phyloP scores from a whole-genome alignment of 2,113 vertebrate species.

The Pleuronectes platessa region DNA sequence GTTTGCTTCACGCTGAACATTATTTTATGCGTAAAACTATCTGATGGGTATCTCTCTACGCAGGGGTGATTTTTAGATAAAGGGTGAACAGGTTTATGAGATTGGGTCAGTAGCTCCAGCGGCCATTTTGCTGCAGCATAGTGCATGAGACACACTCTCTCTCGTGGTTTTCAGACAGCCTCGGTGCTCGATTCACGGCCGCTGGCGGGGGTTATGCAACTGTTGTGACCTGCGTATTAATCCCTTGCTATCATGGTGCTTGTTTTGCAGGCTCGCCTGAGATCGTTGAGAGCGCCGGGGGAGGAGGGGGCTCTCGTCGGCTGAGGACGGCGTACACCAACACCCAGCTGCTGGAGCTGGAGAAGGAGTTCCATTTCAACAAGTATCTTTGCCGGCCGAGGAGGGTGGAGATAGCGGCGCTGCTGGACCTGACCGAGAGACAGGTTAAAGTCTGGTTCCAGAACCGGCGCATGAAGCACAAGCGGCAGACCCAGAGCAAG shows the following conservation, averaged over 20 bases:
- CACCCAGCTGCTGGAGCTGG: conserved; percentile 98
- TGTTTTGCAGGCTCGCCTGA: conserved; percentile 93
- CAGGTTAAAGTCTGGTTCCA: conserved; percentile 99
- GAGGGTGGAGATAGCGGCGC: conserved; percentile 95
- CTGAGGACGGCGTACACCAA: conserved; percentile 99
- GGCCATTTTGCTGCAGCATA: conserved; percentile 78
- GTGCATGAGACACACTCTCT: conserved; percentile 27
- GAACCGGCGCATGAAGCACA: conserved; percentile 99
- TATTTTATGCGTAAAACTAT: conserved; percentile 21
- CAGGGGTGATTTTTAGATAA: conserved; percentile 28
- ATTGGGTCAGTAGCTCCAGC: conserved; percentile 60
- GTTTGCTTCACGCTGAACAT: conserved; percentile 83
- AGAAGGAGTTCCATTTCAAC: conserved; percentile 99
- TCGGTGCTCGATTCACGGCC: conserved; percentile 36
- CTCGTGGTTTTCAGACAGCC: conserved; percentile 35
- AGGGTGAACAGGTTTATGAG: conserved; percentile 1
- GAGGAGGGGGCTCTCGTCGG: conserved; percentile 90
- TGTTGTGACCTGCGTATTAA: conserved; percentile 84
- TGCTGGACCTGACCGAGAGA: conserved; percentile 96
- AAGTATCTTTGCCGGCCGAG: conserved; percentile 98
- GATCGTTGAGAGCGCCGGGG: conserved; percentile 84
- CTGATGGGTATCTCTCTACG: conserved; percentile 27
- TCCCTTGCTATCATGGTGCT: conserved; percentile 66
- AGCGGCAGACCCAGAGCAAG: conserved; percentile 97
- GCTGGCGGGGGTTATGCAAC: conserved; percentile 49